A percentile compares a stretch with the other conserved stretches of the same genome.
These are phyloP conservation scores for Pyrocephalus nanus DNA, from an alignment of 2,797 vertebrate genomes.

Conservation along the genomic window DNA sequence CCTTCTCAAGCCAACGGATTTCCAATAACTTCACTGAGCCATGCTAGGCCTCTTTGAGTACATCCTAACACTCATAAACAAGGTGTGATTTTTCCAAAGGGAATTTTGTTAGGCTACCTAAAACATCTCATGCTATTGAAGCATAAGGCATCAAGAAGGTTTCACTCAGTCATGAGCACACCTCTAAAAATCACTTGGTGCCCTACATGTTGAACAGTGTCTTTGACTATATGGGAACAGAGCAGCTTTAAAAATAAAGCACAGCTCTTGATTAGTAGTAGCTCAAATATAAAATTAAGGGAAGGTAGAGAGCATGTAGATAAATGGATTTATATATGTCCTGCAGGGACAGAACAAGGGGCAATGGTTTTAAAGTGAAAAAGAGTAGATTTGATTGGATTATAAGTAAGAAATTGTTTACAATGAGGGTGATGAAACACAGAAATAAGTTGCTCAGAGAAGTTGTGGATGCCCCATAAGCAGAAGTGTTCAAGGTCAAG, in stretches of 20 bases:
- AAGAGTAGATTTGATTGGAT: background rate
- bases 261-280: background rate
- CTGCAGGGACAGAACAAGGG: background rate
- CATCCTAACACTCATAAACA: background rate
- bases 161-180: background rate
- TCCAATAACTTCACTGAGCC: background rate
- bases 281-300: background rate
- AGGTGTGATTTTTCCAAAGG: background rate
- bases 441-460: background rate
- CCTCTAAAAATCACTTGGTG: background rate
- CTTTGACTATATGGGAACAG: background rate
- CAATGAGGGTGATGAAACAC: background rate
- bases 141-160: background rate
- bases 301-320: background rate
- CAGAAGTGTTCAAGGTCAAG: background rate
- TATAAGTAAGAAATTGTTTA: background rate
- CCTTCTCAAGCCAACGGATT: background rate
- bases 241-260: background rate
- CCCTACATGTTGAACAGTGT: background rate
- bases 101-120: background rate
- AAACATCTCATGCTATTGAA: background rate
- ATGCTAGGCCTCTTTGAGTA: background rate
- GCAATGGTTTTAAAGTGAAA: background rate
- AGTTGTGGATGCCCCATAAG: background rate
- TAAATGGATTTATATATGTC: background rate